phyloP scores from a whole-genome alignment of 2,113 vertebrate genomes.

The Raphicerus campestris region DNA sequence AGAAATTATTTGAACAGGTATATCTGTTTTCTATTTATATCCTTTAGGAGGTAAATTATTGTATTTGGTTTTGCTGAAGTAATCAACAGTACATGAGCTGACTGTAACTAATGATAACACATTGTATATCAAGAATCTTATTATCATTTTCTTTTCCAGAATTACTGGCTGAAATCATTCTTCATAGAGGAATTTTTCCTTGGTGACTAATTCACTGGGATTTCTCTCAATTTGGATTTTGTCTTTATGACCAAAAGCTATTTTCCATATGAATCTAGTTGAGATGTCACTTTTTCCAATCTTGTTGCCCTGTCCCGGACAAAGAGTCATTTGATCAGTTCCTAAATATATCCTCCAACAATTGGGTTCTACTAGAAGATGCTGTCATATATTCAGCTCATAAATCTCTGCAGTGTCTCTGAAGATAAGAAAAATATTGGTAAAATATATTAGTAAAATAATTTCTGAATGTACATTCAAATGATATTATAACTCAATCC shows the following conservation, averaged over 20 bases:
- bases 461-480: background rate
- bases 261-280: constrained; percentile 65
- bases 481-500: background rate
- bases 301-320: background rate
- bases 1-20: background rate
- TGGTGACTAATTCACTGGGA: constrained; percentile 45
- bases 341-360: constrained; percentile 15
- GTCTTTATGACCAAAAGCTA: constrained; percentile 40
- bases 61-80: constrained; percentile 46
- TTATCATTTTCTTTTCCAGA: constrained; percentile 52
- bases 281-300: constrained; percentile 67
- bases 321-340: constrained; percentile 41
- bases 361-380: background rate
- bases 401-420: background rate
- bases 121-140: constrained; percentile 39
- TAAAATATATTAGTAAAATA: background rate
- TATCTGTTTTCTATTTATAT: constrained; percentile 67
- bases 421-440: background rate
- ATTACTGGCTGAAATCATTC: constrained; percentile 54
- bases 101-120: constrained; percentile 43
- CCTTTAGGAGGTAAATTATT: constrained; percentile 36
- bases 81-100: constrained; percentile 50
- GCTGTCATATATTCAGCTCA: background rate
- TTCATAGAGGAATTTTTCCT: constrained; percentile 45
- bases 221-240: constrained; percentile 60